Conservation (phyloP, 2,113 vertebrate genomes). For the Eptesicus fuscus region DNA sequence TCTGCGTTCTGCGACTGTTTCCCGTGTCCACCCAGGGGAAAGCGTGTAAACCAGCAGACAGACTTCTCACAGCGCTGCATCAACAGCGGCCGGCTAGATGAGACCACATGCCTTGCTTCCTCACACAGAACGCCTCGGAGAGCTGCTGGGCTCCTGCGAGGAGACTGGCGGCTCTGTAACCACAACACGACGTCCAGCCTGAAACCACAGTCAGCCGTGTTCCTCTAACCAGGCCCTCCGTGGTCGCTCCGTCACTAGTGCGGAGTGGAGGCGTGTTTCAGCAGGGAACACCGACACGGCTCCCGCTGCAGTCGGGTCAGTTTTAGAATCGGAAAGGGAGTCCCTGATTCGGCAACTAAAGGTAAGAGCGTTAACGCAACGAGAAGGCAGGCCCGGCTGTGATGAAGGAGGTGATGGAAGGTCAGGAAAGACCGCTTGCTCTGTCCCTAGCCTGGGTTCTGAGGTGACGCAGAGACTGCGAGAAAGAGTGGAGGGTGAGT, state of each 20-base stretch:
- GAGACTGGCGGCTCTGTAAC: not conserved
- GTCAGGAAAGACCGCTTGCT: not conserved
- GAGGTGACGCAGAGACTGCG: not conserved
- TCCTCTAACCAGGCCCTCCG: slow-evolving; percentile 2
- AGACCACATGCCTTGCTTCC: not conserved
- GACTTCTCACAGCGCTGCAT: not conserved
- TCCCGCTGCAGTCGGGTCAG: not conserved
- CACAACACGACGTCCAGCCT: not conserved
- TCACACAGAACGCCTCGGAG: not conserved
- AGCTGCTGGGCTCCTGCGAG: not conserved
- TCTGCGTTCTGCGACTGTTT: not conserved
- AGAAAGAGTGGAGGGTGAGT: not conserved
- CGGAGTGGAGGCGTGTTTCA: not conserved
- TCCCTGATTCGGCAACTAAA: not conserved
- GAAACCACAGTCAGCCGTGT: not conserved
- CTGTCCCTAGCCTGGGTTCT: not conserved
- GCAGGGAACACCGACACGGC: not conserved
- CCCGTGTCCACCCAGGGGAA: not conserved
- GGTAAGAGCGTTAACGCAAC: not conserved
- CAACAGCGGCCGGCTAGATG: not conserved
- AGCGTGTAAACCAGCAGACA: not conserved
- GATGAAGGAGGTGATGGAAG: not conserved
- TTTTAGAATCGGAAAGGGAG: not conserved
- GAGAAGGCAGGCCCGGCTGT: not conserved
- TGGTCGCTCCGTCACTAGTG: not conserved